Percentiles rank a stretch among this genome's conserved stretches.
phyloP scores from a whole-genome alignment of 2,113 vertebrate genomes.

The Triplophysa siluroides region DNA sequence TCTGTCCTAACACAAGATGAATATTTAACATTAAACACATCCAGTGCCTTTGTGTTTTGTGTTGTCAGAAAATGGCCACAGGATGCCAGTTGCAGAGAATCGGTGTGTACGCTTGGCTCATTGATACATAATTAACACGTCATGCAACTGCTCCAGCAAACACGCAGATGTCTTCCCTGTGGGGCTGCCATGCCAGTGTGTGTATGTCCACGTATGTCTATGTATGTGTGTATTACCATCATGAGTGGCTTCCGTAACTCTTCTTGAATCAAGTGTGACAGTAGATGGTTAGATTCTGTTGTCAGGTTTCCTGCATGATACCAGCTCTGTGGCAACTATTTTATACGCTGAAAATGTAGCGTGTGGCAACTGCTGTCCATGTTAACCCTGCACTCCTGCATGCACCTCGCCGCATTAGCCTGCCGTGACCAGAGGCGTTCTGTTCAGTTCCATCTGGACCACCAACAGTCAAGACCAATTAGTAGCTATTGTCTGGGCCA shows the following conservation, averaged over 20 bases:
- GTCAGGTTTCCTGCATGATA: slow-evolving; percentile 15
- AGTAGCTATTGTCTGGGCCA: slow-evolving; percentile 54
- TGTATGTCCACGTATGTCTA: slow-evolving; percentile 1
- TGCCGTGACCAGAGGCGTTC: slow-evolving; percentile 39
- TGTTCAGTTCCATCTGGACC: slow-evolving; percentile 52
- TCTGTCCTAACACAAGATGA: slow-evolving; percentile 40
- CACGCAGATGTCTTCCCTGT: slow-evolving; percentile 50
- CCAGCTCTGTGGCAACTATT: background rate
- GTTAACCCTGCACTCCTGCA: slow-evolving; percentile 6
- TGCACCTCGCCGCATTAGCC: slow-evolving; percentile 15
- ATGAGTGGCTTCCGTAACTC: background rate
- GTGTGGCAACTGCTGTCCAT: slow-evolving; percentile 2
- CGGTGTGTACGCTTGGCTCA: slow-evolving; percentile 42
- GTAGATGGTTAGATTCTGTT: background rate
- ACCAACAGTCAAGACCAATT: slow-evolving; percentile 58
- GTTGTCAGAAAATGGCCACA: slow-evolving; percentile 30
- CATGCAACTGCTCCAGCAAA: slow-evolving; percentile 39
- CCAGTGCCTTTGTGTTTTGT: slow-evolving; percentile 24
- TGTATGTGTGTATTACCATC: slow-evolving; percentile 17
- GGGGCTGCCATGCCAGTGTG: slow-evolving; percentile 28
- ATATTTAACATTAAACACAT: slow-evolving; percentile 52
- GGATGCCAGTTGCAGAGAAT: slow-evolving; percentile 28
- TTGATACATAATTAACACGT: slow-evolving; percentile 55
- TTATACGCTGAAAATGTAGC: background rate
- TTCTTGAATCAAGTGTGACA: background rate